phyloP scores from a whole-genome alignment of 35 echinoderm and acorn worm species.

The Apostichopus californicus region DNA sequence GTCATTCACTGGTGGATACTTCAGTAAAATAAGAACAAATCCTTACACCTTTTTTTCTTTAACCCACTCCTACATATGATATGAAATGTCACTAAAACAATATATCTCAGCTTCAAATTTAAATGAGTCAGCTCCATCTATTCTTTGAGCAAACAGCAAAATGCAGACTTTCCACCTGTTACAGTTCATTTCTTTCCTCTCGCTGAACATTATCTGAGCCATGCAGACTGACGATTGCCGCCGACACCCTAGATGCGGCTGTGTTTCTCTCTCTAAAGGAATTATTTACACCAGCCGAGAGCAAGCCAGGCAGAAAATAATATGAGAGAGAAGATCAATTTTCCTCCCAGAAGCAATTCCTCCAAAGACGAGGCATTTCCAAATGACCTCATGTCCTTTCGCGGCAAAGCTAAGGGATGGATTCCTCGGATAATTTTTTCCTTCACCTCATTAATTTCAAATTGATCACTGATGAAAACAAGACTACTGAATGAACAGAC shows the following conservation, averaged over 20 bases:
- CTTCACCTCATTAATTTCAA: conserved; percentile 17
- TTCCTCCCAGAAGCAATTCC: conserved; percentile 45
- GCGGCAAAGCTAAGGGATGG: neutral
- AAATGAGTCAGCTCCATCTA: neutral
- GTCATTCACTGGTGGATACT: no score
- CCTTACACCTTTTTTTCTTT: no score
- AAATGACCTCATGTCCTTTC: conserved; percentile 46
- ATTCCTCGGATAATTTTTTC: conserved; percentile 37
- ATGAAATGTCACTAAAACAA: no score
- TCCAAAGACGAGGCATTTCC: conserved; percentile 41
- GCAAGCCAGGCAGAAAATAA: conserved; percentile 49
- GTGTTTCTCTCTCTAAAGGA: conserved; percentile 7
- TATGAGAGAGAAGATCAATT: conserved; percentile 38
- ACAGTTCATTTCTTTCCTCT: conserved; percentile 19
- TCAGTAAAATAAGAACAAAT: no score
- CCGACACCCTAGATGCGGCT: neutral
- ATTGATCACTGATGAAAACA: conserved; percentile 31
- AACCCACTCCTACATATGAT: no score
- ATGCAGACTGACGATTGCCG: neutral
- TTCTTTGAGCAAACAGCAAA: neutral
- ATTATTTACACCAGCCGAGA: conserved; percentile 33
- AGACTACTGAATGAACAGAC: neutral
- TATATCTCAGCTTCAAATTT: no score
- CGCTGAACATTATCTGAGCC: neutral
- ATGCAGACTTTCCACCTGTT: conserved; percentile 34